phyloP scores from a whole-genome alignment of 2,113 vertebrate genomes.

The Grammomys surdaster region DNA sequence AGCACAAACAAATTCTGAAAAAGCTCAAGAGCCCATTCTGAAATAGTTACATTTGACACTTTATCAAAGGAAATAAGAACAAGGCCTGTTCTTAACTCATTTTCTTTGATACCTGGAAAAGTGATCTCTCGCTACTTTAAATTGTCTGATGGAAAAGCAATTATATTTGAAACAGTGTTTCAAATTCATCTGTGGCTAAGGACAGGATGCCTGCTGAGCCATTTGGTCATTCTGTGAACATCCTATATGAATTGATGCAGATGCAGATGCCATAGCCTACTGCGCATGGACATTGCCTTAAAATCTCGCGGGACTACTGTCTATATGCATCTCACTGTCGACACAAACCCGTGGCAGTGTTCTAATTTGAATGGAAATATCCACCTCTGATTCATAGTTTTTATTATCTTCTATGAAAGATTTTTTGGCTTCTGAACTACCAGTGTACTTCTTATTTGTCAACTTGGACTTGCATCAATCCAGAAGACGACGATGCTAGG shows the following conservation, averaged over 20 bases:
- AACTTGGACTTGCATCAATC: conserved; percentile 49
- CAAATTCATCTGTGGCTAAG: not conserved
- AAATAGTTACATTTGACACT: not conserved
- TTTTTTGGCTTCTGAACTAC: conserved; percentile 38
- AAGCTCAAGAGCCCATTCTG: conserved; percentile 7
- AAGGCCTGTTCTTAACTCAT: not conserved
- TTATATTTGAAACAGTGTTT: conserved; percentile 63
- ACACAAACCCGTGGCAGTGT: not conserved
- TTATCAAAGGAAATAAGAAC: not conserved
- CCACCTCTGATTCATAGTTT: not conserved
- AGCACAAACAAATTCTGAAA: not conserved
- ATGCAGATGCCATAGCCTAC: not conserved
- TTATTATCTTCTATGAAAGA: conserved; percentile 16
- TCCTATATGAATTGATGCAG: no score
- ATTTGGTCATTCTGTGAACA: no score
- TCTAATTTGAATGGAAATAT: conserved; percentile 51
- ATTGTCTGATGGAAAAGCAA: conserved; percentile 70
- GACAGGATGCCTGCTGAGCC: no score
- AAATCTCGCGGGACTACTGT: not conserved
- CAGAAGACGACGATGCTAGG: conserved; percentile 28
- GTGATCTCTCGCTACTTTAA: conserved; percentile 33
- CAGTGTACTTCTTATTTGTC: conserved; percentile 31
- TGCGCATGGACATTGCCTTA: no score
- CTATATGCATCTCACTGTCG: no score
- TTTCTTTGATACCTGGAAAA: conserved; percentile 63